Conservation (phyloP, 2,113 vertebrate genomes). For the Morone chrysops region DNA sequence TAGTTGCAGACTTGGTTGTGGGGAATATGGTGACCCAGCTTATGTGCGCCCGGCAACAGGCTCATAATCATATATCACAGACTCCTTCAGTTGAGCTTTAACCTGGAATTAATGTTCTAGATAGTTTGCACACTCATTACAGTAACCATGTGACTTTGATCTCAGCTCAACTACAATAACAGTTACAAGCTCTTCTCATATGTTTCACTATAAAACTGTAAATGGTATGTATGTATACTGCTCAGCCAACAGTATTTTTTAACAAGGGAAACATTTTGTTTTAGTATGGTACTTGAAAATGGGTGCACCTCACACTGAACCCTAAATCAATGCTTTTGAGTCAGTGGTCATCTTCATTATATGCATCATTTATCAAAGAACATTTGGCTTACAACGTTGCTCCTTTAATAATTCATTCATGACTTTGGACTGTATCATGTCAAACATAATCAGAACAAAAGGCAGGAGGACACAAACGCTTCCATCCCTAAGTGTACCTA, state of each 20-base stretch:
- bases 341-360: not conserved
- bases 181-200: not conserved
- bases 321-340: not conserved
- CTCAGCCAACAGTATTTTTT: no score
- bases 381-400: not conserved
- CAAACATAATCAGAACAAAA: conserved; percentile 45
- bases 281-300: no score
- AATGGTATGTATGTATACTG: no score
- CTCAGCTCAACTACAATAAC: not conserved
- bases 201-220: not conserved
- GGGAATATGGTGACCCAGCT: no score
- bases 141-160: not conserved
- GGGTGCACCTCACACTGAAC: not conserved
- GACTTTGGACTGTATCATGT: conserved; percentile 19
- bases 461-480: not conserved
- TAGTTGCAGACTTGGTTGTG: no score
- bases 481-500: not conserved
- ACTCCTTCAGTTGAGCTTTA: no score
- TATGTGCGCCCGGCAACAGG: no score
- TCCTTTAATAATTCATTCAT: conserved; percentile 70
- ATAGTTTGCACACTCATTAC: not conserved
- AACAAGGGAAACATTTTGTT: no score
- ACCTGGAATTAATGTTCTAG: conserved; percentile 1
- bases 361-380: no score
- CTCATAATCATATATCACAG: no score